Percentiles rank a stretch among this genome's conserved stretches.
These are phyloP conservation scores for Vireo altiloquus DNA, from an alignment of 2,113 vertebrate genomes.

Conservation along the genomic window DNA sequence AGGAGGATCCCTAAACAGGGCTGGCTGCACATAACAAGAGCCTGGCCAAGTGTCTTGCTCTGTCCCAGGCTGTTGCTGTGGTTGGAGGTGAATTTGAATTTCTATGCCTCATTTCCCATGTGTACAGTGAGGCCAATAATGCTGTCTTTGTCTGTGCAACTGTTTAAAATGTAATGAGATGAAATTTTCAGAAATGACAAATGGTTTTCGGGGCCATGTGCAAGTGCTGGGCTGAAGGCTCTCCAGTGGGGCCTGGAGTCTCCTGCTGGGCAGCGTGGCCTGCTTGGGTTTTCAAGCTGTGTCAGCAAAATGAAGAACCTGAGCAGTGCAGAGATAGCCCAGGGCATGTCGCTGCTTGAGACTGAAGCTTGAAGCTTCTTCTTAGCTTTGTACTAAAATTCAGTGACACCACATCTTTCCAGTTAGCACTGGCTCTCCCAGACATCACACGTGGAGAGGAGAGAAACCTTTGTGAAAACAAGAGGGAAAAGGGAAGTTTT, in stretches of 20 bases:
- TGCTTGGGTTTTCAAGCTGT: not conserved
- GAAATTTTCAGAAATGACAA: conserved; percentile 23
- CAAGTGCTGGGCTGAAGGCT: not conserved
- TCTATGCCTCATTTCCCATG: conserved; percentile 35
- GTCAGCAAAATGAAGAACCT: not conserved
- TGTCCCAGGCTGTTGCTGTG: not conserved
- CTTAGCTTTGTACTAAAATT: not conserved
- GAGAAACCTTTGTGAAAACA: not conserved
- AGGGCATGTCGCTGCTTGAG: not conserved
- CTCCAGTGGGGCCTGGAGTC: not conserved
- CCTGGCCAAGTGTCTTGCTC: not conserved
- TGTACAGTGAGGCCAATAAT: not conserved
- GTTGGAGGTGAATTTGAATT: conserved; percentile 27
- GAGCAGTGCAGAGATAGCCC: not conserved
- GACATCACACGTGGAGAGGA: not conserved
- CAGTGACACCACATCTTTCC: rapidly evolving
- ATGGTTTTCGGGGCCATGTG: not conserved
- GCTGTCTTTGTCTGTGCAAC: conserved; percentile 42
- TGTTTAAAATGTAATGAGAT: conserved; percentile 27
- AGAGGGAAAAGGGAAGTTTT: not conserved
- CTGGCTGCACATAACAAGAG: not conserved
- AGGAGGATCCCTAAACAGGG: not conserved
- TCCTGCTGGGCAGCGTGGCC: not conserved
- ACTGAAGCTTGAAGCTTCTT: not conserved
- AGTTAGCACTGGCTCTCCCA: not conserved